Evolutionary conservation across 2,888 invertebrate species (phyloP).

Genomic region (Drosophila phalerata): DNA sequence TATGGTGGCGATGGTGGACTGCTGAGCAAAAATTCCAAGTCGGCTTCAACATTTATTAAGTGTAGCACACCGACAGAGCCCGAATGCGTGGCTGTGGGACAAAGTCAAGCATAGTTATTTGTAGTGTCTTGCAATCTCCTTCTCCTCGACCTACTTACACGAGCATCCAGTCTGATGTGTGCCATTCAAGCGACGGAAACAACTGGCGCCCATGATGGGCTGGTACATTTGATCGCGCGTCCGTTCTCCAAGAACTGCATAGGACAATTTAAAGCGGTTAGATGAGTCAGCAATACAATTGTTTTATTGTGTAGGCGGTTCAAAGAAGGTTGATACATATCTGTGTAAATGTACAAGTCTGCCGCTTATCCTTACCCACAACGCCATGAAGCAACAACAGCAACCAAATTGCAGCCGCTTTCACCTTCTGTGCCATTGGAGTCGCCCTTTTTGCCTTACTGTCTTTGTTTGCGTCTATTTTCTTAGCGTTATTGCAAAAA

Average conservation of each 20-base stretch:
- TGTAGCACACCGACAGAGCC: conserved; percentile 95
- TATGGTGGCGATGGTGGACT: conserved; percentile 93
- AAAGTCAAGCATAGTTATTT: neutral
- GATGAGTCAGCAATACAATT: conserved; percentile 48
- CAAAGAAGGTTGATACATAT: neutral
- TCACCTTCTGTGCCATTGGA: conserved; percentile 53
- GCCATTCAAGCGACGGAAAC: conserved; percentile 96
- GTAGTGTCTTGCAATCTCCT: neutral
- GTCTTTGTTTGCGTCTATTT: conserved; percentile 11
- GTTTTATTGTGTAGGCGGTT: conserved; percentile 1
- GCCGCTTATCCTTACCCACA: conserved; percentile 48
- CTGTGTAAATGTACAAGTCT: neutral
- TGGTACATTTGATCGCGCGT: conserved; percentile 94
- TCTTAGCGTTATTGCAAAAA: neutral
- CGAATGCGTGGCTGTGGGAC: conserved; percentile 85
- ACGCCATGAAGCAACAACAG: conserved; percentile 53
- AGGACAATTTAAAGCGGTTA: conserved; percentile 18
- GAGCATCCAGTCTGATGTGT: conserved; percentile 98
- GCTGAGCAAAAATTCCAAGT: conserved; percentile 90
- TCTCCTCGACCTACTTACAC: conserved; percentile 88
- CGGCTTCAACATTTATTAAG: conserved; percentile 88
- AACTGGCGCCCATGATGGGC: conserved; percentile 90
- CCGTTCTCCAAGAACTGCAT: conserved; percentile 83
- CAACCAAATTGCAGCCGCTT: conserved; percentile 59
- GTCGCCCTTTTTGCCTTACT: conserved; percentile 15